phyloP scores from a whole-genome alignment of 2,113 vertebrate genomes.

The Marmota flaviventris region DNA sequence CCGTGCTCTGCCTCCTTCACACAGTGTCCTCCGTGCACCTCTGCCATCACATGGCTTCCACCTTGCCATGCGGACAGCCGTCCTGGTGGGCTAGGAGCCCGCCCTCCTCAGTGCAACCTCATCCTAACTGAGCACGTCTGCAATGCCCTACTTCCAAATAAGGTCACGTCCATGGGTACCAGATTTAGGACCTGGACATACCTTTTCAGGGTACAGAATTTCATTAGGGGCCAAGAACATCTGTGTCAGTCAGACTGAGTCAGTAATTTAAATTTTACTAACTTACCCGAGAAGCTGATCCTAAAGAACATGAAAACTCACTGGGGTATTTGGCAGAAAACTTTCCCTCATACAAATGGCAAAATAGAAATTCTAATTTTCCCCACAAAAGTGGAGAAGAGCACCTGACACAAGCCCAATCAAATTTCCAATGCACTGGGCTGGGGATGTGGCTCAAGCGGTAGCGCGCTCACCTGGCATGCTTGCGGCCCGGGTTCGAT shows the following conservation, averaged over 20 bases:
- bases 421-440: too few species aligned
- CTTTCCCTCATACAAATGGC: neutral
- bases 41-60: fast-evolving
- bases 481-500: too few species aligned
- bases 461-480: too few species aligned
- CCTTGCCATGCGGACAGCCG: neutral
- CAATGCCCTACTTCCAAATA: too few species aligned
- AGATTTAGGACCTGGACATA: neutral
- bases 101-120: too few species aligned
- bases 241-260: neutral
- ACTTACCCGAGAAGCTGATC: neutral
- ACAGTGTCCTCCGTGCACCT: fast-evolving
- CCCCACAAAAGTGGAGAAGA: neutral
- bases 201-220: neutral
- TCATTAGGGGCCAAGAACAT: neutral
- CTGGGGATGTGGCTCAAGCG: too few species aligned
- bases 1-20: neutral
- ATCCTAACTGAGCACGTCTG: too few species aligned
- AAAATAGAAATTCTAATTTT: neutral
- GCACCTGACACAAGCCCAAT: neutral
- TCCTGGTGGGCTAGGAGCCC: fast-evolving
- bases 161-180: neutral
- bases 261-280: neutral
- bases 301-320: neutral
- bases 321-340: neutral